These are phyloP conservation scores for Hypomecis punctinalis DNA, from an alignment of 2,888 invertebrate species.

Conservation along the genomic window DNA sequence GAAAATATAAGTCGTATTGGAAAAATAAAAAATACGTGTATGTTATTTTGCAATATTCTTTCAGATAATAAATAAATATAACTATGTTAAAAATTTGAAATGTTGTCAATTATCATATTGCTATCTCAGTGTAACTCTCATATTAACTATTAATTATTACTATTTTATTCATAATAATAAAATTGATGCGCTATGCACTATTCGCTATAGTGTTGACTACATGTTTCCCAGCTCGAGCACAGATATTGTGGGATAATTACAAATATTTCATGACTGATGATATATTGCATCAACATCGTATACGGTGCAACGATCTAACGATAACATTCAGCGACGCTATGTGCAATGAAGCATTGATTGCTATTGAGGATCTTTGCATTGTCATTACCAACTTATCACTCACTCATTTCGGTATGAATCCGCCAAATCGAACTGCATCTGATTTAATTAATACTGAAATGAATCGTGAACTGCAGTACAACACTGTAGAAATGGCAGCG, in stretches of 20 bases:
- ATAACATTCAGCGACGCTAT: constrained; percentile 40
- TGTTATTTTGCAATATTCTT: no score
- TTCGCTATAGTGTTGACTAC: constrained; percentile 32
- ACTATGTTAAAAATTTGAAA: no score
- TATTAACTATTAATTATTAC: no score
- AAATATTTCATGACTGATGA: constrained; percentile 17
- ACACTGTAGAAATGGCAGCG: constrained; percentile 38
- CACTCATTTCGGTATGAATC: neutral
- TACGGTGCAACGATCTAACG: constrained; percentile 41
- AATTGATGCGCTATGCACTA: no score
- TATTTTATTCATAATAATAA: no score
- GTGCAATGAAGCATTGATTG: constrained; percentile 40
- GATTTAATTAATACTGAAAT: constrained; percentile 42
- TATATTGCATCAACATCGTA: constrained; percentile 44
- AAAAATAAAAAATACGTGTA: no score
- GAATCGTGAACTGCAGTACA: constrained; percentile 44
- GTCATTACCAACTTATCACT: constrained; percentile 32
- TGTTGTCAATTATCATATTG: no score
- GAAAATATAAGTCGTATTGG: no score
- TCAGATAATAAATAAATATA: no score
- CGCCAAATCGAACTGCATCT: constrained; percentile 34
- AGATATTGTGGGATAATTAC: constrained; percentile 8
- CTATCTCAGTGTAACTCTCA: no score
- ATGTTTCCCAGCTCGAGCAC: constrained; percentile 32
- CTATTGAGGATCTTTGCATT: constrained; percentile 43